phyloP scores from a whole-genome alignment of 2,797 vertebrate species.

The Amblyraja radiata region DNA sequence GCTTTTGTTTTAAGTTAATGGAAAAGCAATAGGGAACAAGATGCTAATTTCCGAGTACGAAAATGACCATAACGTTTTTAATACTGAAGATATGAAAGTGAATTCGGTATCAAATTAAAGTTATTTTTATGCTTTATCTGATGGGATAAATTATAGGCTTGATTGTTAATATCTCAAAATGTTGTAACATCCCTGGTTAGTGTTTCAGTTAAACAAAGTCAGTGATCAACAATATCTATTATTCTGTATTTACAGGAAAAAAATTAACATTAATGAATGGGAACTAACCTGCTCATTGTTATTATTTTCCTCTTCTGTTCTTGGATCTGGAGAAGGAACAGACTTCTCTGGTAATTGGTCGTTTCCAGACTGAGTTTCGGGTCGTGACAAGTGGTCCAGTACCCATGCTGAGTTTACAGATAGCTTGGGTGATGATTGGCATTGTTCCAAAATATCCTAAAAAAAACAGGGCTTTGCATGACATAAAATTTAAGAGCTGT shows the following conservation, averaged over 20 bases:
- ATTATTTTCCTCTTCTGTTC: slow-evolving; percentile 36
- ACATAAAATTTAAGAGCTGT: background rate
- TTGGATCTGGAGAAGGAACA: slow-evolving; percentile 29
- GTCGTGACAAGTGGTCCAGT: slow-evolving; percentile 49
- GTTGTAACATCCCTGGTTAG: no score
- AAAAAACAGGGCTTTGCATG: background rate
- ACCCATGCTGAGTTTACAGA: slow-evolving; percentile 57
- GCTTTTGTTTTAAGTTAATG: no score
- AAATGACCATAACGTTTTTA: no score
- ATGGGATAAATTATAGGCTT: no score
- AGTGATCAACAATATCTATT: background rate
- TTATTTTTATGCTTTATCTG: no score
- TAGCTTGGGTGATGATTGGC: slow-evolving; percentile 48
- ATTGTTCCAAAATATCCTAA: slow-evolving; percentile 56
- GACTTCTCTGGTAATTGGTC: slow-evolving; percentile 28
- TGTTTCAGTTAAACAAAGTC: background rate
- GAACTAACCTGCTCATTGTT: slow-evolving; percentile 11
- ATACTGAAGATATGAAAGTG: no score
- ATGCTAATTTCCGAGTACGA: no score
- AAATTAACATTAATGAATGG: background rate
- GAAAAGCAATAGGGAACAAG: no score
- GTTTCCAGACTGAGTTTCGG: background rate
- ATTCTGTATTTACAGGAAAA: background rate
- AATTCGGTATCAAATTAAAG: no score
- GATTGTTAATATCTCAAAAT: no score